Base-by-base conservation (phyloP, 2,113 vertebrate genomes). In the Mesembrinibis cayennensis region DNA sequence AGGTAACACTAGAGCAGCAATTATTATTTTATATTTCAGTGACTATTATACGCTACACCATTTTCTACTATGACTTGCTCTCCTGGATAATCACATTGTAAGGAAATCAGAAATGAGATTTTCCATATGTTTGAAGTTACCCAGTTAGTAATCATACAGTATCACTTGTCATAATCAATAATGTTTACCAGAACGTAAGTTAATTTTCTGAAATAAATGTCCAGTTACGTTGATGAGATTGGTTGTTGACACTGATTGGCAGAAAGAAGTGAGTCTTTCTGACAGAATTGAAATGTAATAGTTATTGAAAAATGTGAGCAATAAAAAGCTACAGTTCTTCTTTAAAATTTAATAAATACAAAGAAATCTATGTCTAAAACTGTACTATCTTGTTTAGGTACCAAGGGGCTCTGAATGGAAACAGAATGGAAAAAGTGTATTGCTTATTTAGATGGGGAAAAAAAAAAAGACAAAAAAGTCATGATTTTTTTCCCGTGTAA, bases 161-260 rank as follows among this genome's bases (percentile, higher is more conserved):
- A 82, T 72, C 36, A 44, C 87, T 92, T 97, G 96, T 97, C 97
- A 97, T 96, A 77, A 96, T 96, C 97, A 93, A 95, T 97, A 92
- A 87, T 19, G 25, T 63, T 93, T 96, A 89, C 84, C 42, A 66
- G 49, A 88, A 66, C 0, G 4, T 90, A 96, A 96, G n/a, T 87
- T 89, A 94, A 97, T 97, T 94, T 90, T 29, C 16, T 63, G 81
- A 94, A 96, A 96, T 90, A 94, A 91, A 79, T 32, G 89, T 94
- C 94, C 84, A 82, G 90, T 89, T 87, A 74, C 65, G 94, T 95
- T 96, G 95, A 95, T 92, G 63, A 87, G 84, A 92, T 94, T 89
- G 80, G 76, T 72, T 95, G 76, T 93, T 97, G 97, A 97, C 96
- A 97, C 45, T 94, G 96, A 97, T 82, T 97, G 96, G 58, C 94